Base-by-base conservation (phyloP, 92 coral and sea anemone species). In the Montipora capitata region DNA sequence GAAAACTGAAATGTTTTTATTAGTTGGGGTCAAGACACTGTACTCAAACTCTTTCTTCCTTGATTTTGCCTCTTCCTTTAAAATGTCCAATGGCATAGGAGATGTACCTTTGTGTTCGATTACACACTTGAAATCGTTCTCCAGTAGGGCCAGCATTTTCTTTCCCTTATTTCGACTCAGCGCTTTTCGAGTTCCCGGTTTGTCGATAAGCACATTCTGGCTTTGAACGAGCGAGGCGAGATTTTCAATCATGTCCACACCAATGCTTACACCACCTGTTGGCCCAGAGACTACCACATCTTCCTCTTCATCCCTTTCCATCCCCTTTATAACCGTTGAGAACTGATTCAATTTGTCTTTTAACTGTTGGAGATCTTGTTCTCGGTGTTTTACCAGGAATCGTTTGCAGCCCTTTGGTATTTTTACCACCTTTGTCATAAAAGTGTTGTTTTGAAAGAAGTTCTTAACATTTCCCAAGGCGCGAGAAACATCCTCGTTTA, bases 381-480 rank as follows among this genome's bases (percentile, higher is more conserved):
- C 69, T 44, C 83, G 74, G 77, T 80, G 83, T 52, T 63, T 81
- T 35, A 66, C 49, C 16, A 96, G 59, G 59, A 92, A 92, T 20
- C 54, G 70, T 8, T 79, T 77, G 17, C 85, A 72, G 41, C 96
- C 99, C n/a, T 40, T 57, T 11, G 77, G 38, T 18, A 94, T 16
- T 3, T 14, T 40, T 11, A 94, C 79, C 1, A 17, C 52, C 66
- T 90, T 40, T 9, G 38, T 80, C 11, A 92, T 72, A 49, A 96
- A 90, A 51, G 96, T 92, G 66, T 96, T 96, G 72, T 90, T 88
- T 63, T 72, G 87, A 41, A 96, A 76, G 79, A 96, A 96, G 13
- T 62, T 44, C 16, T 81, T 68, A 5, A 96, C 61, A n/a, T 42
- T 43, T 67, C 40, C 40, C 40, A 67, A 41, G 17, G 86, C 77